Percentiles rank a stretch among this genome's conserved stretches.
Conservation (phyloP, 2,113 vertebrate species). For the Ailurus styani region DNA sequence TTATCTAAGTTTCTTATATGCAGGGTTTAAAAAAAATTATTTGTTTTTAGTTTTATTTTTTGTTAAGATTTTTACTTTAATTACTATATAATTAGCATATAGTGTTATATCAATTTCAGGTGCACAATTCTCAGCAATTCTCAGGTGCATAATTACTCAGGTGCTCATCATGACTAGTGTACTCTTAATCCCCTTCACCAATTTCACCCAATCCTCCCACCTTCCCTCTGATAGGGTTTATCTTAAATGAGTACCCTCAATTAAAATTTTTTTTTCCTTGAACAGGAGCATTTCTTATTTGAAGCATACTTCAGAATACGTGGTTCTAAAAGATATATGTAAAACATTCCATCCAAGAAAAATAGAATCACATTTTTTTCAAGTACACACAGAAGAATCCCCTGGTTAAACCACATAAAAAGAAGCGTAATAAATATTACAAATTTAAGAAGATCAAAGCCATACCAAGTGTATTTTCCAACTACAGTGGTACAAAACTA, state of each 20-base stretch:
- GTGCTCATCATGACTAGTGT: background rate
- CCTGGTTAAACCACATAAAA: background rate
- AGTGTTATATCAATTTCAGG: background rate
- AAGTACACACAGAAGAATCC: background rate
- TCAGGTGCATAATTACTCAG: background rate
- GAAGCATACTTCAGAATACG: background rate
- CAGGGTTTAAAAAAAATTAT: background rate
- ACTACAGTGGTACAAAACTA: background rate
- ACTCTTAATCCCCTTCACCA: background rate
- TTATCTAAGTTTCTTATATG: background rate
- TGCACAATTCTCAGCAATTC: background rate
- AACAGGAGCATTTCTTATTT: background rate
- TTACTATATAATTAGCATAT: background rate
- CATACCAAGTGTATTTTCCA: background rate
- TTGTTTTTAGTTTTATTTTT: background rate
- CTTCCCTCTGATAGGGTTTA: background rate
- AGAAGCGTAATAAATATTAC: background rate
- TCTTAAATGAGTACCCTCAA: background rate
- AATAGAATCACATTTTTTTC: background rate
- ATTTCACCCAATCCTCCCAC: background rate
- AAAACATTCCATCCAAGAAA: background rate
- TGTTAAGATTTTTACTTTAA: background rate
- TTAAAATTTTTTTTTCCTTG: background rate
- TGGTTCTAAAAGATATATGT: background rate
- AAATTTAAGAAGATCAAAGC: background rate